Evolutionary conservation across 2,888 invertebrate species (phyloP).

Genomic region (Nowickia ferox): DNA sequence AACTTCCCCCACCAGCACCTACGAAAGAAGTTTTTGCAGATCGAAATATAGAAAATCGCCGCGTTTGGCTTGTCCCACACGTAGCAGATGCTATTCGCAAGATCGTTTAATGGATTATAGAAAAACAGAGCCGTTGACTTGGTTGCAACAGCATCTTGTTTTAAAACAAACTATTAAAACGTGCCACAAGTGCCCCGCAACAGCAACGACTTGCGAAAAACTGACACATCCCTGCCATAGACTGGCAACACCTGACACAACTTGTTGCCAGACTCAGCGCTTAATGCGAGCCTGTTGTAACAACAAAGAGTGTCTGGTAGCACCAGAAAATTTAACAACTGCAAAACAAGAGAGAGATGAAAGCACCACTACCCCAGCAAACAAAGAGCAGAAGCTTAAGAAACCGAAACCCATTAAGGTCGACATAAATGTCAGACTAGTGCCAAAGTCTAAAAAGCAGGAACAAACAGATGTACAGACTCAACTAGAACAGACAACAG

Average conservation of each 20-base stretch:
- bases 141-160: constrained; percentile 83
- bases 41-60: constrained; percentile 55
- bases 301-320: constrained; percentile 57
- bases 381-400: constrained; percentile 7
- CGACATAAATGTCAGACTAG: constrained; percentile 90
- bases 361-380: constrained; percentile 24
- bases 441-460: constrained; percentile 84
- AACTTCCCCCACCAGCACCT: constrained; percentile 35
- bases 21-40: constrained; percentile 36
- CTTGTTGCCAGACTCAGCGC: constrained; percentile 64
- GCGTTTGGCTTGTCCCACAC: constrained; percentile 20
- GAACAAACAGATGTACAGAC: constrained; percentile 39
- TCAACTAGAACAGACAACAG: neutral
- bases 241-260: constrained; percentile 45
- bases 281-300: constrained; percentile 59
- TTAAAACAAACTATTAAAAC: constrained; percentile 79
- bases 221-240: neutral
- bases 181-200: constrained; percentile 71
- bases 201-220: neutral
- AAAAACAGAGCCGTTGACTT: constrained; percentile 82
- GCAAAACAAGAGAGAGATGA: constrained; percentile 40
- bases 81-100: constrained; percentile 55
- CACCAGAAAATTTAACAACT: neutral
- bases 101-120: constrained; percentile 56
- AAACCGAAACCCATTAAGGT: constrained; percentile 85